Evolutionary conservation across 2,113 vertebrate genomes (phyloP).

Genomic region (Cynopterus brachyotis): DNA sequence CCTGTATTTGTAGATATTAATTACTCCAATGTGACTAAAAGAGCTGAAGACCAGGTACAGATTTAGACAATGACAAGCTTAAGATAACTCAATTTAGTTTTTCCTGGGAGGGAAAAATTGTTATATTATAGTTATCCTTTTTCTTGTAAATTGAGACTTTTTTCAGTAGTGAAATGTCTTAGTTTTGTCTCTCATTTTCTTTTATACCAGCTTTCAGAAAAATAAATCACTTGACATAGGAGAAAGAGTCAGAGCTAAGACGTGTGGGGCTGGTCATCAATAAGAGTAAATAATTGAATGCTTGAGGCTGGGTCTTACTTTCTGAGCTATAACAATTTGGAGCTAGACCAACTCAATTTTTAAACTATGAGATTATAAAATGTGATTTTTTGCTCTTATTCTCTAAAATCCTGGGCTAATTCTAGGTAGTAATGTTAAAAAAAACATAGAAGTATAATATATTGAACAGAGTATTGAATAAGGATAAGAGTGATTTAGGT

Average conservation of each 20-base stretch:
- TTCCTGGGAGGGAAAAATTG: neutral
- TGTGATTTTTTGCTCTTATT: neutral
- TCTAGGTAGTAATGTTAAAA: neutral
- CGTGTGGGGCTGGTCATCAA: neutral
- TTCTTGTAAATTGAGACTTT: neutral
- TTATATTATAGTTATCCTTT: neutral
- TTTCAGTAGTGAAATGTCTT: neutral
- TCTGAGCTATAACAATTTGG: neutral
- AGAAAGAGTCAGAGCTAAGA: neutral
- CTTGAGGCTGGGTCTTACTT: neutral
- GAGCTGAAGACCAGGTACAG: neutral
- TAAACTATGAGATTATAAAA: neutral
- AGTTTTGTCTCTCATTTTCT: neutral
- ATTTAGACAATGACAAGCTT: neutral
- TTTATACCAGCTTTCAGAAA: neutral
- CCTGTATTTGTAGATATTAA: neutral
- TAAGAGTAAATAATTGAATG: neutral
- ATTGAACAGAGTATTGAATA: neutral
- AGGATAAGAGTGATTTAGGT: neutral
- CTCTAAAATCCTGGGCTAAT: neutral
- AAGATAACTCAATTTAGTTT: neutral
- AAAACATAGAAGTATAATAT: neutral
- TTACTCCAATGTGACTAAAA: neutral
- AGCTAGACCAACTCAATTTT: neutral
- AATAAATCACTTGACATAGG: neutral